phyloP scores from a whole-genome alignment of 1,140 invertebrate species.

The Drosophila mauritiana region DNA sequence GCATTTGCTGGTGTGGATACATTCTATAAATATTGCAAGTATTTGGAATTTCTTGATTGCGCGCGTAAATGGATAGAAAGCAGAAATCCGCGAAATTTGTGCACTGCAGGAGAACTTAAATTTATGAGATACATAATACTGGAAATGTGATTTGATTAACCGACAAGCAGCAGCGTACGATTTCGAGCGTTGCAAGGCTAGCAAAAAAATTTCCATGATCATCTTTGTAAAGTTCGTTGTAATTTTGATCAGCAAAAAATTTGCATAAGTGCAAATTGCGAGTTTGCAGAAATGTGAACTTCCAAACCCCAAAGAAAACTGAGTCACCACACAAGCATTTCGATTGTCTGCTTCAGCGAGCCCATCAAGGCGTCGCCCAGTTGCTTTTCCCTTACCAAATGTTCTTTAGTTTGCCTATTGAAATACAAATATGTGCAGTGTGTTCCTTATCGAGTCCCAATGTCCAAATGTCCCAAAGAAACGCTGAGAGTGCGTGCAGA shows the following conservation, averaged over 20 bases:
- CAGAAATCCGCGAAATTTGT: slow-evolving; percentile 1
- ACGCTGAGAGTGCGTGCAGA: slow-evolving; percentile 46
- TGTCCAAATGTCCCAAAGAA: background rate
- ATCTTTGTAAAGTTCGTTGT: background rate
- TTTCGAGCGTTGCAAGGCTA: background rate
- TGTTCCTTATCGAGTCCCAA: slow-evolving; percentile 3
- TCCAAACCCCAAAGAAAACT: background rate
- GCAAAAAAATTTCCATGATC: background rate
- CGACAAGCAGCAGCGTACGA: background rate
- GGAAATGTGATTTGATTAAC: background rate
- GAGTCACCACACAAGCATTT: slow-evolving; percentile 12
- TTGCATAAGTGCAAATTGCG: background rate
- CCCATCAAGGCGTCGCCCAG: background rate
- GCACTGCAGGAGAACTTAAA: background rate
- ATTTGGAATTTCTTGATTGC: slow-evolving; percentile 21
- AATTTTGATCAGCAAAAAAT: slow-evolving; percentile 14
- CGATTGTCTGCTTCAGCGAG: background rate
- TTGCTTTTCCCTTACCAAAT: background rate
- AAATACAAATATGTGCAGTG: slow-evolving; percentile 8
- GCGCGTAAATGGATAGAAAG: slow-evolving; percentile 17
- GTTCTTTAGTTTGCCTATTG: background rate
- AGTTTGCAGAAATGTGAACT: slow-evolving; percentile 4
- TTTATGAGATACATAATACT: background rate
- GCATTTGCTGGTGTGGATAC: background rate
- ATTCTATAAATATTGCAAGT: slow-evolving; percentile 2